Evolutionary conservation across 2,888 invertebrate species (phyloP).

Genomic region (Ochropleura plecta): DNA sequence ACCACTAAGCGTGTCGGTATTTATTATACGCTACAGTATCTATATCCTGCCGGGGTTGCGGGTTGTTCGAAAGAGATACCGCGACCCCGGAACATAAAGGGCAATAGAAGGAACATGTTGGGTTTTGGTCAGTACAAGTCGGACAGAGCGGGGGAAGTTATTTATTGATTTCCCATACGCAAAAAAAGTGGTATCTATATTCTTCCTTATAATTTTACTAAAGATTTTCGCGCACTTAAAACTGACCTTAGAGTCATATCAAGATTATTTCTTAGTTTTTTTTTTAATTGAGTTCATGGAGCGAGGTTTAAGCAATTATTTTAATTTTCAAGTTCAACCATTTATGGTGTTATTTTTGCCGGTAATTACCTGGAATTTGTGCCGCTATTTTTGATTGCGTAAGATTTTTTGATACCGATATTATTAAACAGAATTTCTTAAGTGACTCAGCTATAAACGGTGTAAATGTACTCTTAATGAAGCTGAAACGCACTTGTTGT

Average conservation of each 20-base stretch:
- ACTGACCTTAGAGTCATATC: constrained; percentile 28
- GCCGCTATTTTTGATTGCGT: constrained; percentile 1
- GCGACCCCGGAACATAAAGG: too few relatives aligned
- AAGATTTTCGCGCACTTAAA: constrained; percentile 21
- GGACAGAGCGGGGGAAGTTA: too few relatives aligned
- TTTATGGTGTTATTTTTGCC: not conserved
- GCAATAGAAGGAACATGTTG: too few relatives aligned
- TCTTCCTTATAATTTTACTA: constrained; percentile 29
- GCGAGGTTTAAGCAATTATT: constrained; percentile 10
- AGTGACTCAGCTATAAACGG: not conserved
- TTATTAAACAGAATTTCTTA: not conserved
- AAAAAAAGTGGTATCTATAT: too few relatives aligned
- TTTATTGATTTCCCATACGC: too few relatives aligned
- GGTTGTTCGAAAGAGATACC: too few relatives aligned
- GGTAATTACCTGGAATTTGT: not conserved
- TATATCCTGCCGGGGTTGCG: too few relatives aligned
- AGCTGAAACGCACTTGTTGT: too few relatives aligned
- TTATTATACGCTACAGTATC: too few relatives aligned
- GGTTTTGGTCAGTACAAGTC: too few relatives aligned
- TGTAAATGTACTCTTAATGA: too few relatives aligned
- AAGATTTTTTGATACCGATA: not conserved
- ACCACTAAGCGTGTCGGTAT: too few relatives aligned
- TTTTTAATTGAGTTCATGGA: constrained; percentile 18
- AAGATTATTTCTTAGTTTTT: constrained; percentile 18
- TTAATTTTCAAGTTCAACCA: not conserved